Evolutionary conservation across 2,888 invertebrate species (phyloP).

Genomic region (Criorhina ranunculi): DNA sequence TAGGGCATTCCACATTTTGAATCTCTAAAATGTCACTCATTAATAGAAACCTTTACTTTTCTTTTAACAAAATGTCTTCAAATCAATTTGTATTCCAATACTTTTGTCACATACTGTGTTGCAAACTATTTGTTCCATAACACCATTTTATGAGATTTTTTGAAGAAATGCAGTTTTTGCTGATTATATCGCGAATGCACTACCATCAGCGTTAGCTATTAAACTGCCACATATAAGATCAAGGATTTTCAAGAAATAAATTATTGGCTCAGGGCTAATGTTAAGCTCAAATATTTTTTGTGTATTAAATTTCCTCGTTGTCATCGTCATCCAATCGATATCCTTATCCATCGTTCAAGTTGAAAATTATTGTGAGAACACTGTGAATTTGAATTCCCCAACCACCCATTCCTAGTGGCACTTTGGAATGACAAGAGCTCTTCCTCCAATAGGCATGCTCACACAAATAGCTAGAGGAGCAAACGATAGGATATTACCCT

Average conservation of each 20-base stretch:
- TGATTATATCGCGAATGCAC: constrained; percentile 35
- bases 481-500: constrained; percentile 56
- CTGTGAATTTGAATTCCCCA: constrained; percentile 28
- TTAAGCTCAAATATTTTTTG: constrained; percentile 25
- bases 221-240: constrained; percentile 29
- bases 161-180: constrained; percentile 28
- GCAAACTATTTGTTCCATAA: not conserved
- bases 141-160: constrained; percentile 22
- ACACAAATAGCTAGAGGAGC: constrained; percentile 13
- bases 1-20: too few species aligned
- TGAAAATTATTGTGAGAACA: constrained; percentile 6
- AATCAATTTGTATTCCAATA: not conserved
- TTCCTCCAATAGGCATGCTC: not conserved
- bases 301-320: constrained; percentile 1
- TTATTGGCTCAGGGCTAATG: constrained; percentile 23
- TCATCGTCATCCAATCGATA: not conserved
- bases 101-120: constrained; percentile 1
- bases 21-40: too few species aligned
- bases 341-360: not conserved
- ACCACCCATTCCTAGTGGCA: not conserved
- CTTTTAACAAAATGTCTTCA: not conserved
- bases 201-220: constrained; percentile 34
- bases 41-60: too few species aligned
- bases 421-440: constrained; percentile 5
- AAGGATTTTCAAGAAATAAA: constrained; percentile 2